Percentiles rank a stretch among this genome's conserved stretches.
These are phyloP conservation scores for Neomorphus geoffroyi DNA, from an alignment of 2,797 vertebrate genomes.

Conservation along the genomic window DNA sequence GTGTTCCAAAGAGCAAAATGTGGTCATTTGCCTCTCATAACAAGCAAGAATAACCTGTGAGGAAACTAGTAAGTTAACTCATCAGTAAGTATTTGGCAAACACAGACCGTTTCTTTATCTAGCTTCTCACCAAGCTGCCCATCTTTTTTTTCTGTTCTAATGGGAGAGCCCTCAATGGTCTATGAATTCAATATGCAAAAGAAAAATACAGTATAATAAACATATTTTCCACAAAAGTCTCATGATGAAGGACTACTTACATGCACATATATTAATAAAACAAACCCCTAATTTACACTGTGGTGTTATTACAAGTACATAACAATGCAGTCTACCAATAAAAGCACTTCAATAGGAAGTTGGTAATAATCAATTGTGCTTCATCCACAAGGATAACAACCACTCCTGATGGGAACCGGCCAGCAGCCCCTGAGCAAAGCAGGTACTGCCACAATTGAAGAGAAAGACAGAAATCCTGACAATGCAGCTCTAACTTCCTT, in stretches of 20 bases:
- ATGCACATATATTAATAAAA: neutral
- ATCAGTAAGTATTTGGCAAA: neutral
- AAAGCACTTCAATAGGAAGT: neutral
- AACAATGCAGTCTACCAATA: neutral
- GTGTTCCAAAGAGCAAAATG: neutral
- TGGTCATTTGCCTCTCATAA: neutral
- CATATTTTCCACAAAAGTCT: neutral
- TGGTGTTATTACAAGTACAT: accelerated
- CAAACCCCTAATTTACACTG: neutral
- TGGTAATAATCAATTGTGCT: neutral
- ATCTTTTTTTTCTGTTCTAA: neutral
- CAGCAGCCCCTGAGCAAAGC: neutral
- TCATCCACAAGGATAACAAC: neutral
- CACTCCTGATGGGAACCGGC: neutral
- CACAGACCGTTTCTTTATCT: neutral
- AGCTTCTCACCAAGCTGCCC: neutral
- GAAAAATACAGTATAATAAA: neutral
- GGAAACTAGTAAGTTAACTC: neutral
- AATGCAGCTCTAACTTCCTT: neutral
- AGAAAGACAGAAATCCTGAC: neutral
- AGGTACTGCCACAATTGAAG: neutral
- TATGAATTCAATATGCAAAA: neutral
- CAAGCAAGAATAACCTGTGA: neutral
- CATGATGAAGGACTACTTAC: neutral
- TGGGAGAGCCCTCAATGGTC: neutral